Evolutionary conservation across 2,888 invertebrate genomes (phyloP).

Genomic region (Macrosoma leucophasiata): DNA sequence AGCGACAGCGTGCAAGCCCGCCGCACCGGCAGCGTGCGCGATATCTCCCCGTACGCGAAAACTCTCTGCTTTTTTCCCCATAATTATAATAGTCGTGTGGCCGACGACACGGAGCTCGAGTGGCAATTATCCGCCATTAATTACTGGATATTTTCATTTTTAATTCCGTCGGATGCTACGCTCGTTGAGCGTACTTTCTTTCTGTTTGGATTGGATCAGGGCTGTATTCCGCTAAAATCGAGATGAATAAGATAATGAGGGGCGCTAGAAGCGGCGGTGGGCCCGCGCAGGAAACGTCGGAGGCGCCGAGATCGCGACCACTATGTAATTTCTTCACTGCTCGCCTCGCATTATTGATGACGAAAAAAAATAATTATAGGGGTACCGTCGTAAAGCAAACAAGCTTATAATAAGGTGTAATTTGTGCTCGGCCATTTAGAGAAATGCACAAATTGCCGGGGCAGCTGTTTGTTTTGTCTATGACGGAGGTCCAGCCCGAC

Average conservation of each 20-base stretch:
- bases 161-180: constrained; percentile 44
- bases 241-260: constrained; percentile 41
- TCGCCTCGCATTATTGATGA: constrained; percentile 70
- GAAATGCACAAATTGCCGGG: constrained; percentile 72
- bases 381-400: constrained; percentile 75
- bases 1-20: constrained; percentile 24
- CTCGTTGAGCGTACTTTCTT: constrained; percentile 46
- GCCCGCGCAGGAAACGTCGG: constrained; percentile 48
- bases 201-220: constrained; percentile 31
- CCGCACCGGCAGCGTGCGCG: constrained; percentile 49
- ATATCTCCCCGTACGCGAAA: constrained; percentile 49
- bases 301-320: constrained; percentile 61
- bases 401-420: constrained; percentile 76
- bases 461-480: constrained; percentile 76
- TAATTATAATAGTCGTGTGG: constrained; percentile 45
- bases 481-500: constrained; percentile 68
- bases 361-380: constrained; percentile 73
- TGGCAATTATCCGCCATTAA: constrained; percentile 58
- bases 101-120: constrained; percentile 39
- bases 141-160: constrained; percentile 50
- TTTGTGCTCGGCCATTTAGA: constrained; percentile 75
- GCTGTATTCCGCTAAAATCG: constrained; percentile 39
- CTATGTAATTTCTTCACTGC: constrained; percentile 72
- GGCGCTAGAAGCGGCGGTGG: constrained; percentile 29
- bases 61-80: constrained; percentile 41